Evolutionary conservation across 30 jellyfish, hydroid and myxozoan species (phyloP), one percentile per base, ranked within the genome.

Genomic region (Clytia hemisphaerica): DNA sequence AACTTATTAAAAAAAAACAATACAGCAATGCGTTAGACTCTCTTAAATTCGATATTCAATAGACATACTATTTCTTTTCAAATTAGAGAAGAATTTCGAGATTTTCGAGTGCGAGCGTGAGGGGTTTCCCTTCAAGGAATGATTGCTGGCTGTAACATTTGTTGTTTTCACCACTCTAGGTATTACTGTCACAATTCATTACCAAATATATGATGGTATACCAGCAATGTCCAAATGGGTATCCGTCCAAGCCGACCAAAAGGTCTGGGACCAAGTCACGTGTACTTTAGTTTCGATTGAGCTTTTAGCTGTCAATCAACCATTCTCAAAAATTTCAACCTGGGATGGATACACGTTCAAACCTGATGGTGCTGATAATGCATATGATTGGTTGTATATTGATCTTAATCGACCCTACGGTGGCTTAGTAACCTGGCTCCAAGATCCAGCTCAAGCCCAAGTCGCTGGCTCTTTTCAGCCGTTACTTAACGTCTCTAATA

Each of bases 161-260:
- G n/a, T n/a, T n/a, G n/a, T n/a, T n/a, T n/a, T n/a, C n/a, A n/a
- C n/a, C n/a, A n/a, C n/a, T n/a, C n/a, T n/a, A n/a, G n/a, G 25
- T 22, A 48, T 65, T 15, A 21, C 67, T 7, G 63, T 65, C 4
- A 35, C 68, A 32, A 65, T 65, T 65, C 78, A 65, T 65, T 65
- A 65, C 25, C 68, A 65, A 36, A 65, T 65, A 67, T 65, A 65
- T 65, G 78, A 65, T 65, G 78, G 78, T 7, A 35, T 65, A 35
- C 78, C 78, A 36, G 45, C 63, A 36, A 65, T 65, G 78, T 65
- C 78, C 2, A 65, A 65, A n/a, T 65, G 78, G 78, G 36, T 65
- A 19, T 22, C 69, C 14, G 12, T 65, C 19, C 42, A 35, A 36
- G 67, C 44, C 15, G 38, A 44, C 37, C 34, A 25, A 22, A 31